Evolutionary conservation across 2,797 vertebrate genomes (phyloP), one percentile per base, ranked within the genome.

Genomic region (Cryptoprocta ferox): DNA sequence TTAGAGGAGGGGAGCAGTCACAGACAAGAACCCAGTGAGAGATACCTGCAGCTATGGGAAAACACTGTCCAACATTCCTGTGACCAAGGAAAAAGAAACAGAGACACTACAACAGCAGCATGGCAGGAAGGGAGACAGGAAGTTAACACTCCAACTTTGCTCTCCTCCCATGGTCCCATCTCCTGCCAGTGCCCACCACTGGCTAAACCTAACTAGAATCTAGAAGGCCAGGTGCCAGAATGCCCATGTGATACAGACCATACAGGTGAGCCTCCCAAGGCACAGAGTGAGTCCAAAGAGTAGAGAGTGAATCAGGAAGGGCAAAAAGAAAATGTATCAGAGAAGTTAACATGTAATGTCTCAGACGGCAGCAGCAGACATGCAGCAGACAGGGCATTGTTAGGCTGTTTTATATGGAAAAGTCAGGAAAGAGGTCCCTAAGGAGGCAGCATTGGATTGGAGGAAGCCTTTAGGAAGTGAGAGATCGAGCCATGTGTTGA

Each of bases 281-380:
- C 21, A 88, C 18, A 94, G 70, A 79, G 56, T 2, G 42, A 48
- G 28, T 66, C 5, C 56, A 70, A 96, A 84, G 30, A 79, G 6
- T 75, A 13, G 45, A 68, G 21, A 88, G 42, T 68, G 39, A n/a
- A 61, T 66, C n/a, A 35, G 30, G 45, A 85, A 16, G 53, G 42
- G 30, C n/a, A 59, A 75, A 83, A 85, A 39, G 37, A 59, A 85
- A 80, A 83, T 42, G 13, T 21, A 86, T 13, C 3, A 42, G 0
- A 70, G 26, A 85, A 71, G 19, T 53, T 59, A 65, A 37, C 35
- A 73, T 12, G 7, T 8, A 50, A 45, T 35, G 4, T 73, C 42
- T n/a, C 28, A n/a, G 70, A 53, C 2, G 2, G 2, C n/a, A n/a
- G n/a, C n/a, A n/a, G n/a, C n/a, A 26, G 5, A 66, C 0, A 10